Evolutionary conservation across 1,140 invertebrate genomes (phyloP).

Genomic region (Centruroides vittatus): DNA sequence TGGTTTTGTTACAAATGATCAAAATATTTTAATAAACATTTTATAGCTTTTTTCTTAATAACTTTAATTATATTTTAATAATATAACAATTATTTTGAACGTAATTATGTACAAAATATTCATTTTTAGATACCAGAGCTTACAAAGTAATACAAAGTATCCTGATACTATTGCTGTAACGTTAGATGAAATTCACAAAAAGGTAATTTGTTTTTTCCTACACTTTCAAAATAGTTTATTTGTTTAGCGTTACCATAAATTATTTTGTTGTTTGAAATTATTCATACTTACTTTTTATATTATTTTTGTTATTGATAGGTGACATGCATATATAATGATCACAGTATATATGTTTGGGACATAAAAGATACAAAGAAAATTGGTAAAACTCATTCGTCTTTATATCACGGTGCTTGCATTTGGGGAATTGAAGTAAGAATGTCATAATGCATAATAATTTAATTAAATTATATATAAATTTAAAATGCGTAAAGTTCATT

Average conservation of each 20-base stretch:
- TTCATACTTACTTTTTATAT: no score
- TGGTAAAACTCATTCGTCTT: conserved; percentile 82
- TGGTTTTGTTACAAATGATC: neutral
- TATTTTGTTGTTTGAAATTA: no score
- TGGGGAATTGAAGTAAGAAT: conserved; percentile 79
- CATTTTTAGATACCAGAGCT: neutral
- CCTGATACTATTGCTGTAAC: conserved; percentile 76
- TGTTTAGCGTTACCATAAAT: neutral
- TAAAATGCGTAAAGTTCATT: no score
- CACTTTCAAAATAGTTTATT: no score
- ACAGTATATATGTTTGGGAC: conserved; percentile 92
- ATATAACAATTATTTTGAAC: no score
- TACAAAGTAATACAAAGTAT: conserved; percentile 51
- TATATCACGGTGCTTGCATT: conserved; percentile 90
- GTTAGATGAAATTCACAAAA: conserved; percentile 65
- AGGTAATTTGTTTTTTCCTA: conserved; percentile 28
- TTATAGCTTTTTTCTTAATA: neutral
- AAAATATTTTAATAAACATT: neutral
- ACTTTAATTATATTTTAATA: no score
- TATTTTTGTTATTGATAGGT: conserved; percentile 26
- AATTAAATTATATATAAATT: no score
- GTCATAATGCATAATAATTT: no score
- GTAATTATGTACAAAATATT: no score
- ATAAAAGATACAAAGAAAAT: conserved; percentile 76
- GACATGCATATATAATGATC: conserved; percentile 90